A percentile compares a stretch with the other conserved stretches of the same genome.
Evolutionary conservation across 2,888 invertebrate species (phyloP).

Genomic region (Periphyllus acericola): DNA sequence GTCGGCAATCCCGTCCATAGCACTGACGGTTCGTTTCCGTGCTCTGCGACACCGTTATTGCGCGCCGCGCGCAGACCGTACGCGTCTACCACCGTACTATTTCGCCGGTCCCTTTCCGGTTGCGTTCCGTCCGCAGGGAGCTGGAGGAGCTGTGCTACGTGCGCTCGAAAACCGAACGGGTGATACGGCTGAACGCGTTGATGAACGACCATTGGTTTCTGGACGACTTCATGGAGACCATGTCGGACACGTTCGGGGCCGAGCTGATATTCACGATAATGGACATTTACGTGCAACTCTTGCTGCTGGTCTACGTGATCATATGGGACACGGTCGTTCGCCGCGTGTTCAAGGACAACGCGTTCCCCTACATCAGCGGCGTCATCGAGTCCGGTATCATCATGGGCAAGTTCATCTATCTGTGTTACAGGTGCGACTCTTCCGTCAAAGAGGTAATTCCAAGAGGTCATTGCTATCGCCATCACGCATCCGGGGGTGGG

Average conservation of each 20-base stretch:
- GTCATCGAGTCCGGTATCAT: constrained; percentile 59
- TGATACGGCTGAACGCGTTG: constrained; percentile 38
- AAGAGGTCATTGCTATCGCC: neutral
- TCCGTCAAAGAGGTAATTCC: constrained; percentile 27
- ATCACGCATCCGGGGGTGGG: too few relatives aligned
- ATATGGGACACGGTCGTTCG: constrained; percentile 61
- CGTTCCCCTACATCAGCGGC: constrained; percentile 51
- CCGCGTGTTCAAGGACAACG: constrained; percentile 46
- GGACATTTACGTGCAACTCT: constrained; percentile 63
- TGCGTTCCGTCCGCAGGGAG: constrained; percentile 28
- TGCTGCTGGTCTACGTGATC: constrained; percentile 61
- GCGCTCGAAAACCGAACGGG: constrained; percentile 20
- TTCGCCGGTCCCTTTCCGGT: too few relatives aligned
- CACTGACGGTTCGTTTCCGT: too few relatives aligned
- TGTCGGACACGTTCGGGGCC: constrained; percentile 61
- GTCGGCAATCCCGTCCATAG: too few relatives aligned
- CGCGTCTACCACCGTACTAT: too few relatives aligned
- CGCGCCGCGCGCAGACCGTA: too few relatives aligned
- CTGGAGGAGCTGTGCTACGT: constrained; percentile 58
- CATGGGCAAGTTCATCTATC: constrained; percentile 56
- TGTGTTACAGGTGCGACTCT: constrained; percentile 62
- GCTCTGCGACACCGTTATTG: too few relatives aligned
- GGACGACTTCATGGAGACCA: constrained; percentile 58
- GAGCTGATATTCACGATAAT: constrained; percentile 61
- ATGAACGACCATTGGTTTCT: constrained; percentile 63